Percentiles rank a stretch among this genome's conserved stretches.
Evolutionary conservation across 53 echinoderm and acorn worm species (phyloP).

Genomic region (Crossaster papposus): DNA sequence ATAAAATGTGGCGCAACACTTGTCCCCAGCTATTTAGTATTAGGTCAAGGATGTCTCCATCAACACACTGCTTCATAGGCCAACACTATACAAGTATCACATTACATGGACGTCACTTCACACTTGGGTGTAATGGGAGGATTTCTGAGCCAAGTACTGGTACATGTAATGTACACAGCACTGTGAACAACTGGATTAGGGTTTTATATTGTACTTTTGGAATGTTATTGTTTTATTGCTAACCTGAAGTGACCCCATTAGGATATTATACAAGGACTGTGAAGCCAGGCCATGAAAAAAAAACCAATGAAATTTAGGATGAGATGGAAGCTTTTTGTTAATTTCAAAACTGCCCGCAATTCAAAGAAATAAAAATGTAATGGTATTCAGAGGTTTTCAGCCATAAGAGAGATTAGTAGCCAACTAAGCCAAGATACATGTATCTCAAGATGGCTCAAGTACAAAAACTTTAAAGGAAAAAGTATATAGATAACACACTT

Average conservation of each 20-base stretch:
- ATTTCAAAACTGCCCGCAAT: neutral
- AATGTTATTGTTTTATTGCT: slow-evolving; percentile 2
- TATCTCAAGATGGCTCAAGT: too few relatives aligned
- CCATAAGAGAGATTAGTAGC: too few relatives aligned
- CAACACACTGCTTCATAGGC: neutral
- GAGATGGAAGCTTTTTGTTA: neutral
- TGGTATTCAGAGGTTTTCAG: too few relatives aligned
- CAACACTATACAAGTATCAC: neutral
- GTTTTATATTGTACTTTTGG: neutral
- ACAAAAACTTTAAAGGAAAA: too few relatives aligned
- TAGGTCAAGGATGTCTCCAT: neutral
- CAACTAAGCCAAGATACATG: too few relatives aligned
- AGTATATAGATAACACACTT: too few relatives aligned
- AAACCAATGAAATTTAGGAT: neutral
- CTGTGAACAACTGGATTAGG: neutral
- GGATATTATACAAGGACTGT: neutral
- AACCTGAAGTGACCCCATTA: neutral
- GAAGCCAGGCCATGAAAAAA: neutral
- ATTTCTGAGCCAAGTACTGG: neutral
- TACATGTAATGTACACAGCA: neutral
- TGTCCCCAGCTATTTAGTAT: too few relatives aligned
- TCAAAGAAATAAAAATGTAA: too few relatives aligned
- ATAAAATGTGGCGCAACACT: neutral
- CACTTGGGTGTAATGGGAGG: slow-evolving; percentile 15
- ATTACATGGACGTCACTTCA: neutral